These are phyloP conservation scores for Dolichoris vasculosae DNA, from an alignment of 1,140 invertebrate species.

Conservation along the genomic window DNA sequence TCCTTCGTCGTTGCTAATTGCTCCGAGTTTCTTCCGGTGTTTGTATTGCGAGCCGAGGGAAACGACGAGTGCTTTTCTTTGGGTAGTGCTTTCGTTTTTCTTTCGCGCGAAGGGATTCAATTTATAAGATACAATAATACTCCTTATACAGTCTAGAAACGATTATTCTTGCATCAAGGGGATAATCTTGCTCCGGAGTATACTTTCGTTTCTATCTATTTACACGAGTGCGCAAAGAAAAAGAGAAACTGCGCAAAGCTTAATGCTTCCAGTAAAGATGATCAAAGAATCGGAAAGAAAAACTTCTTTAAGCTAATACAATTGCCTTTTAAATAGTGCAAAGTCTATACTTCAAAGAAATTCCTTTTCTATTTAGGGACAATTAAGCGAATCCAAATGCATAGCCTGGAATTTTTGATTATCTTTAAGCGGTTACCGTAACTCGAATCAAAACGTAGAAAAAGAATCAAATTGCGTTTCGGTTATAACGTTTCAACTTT, in stretches of 20 bases:
- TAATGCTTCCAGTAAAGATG: not conserved
- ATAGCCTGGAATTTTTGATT: not conserved
- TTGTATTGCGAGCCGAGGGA: not conserved
- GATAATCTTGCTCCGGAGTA: conserved; percentile 1
- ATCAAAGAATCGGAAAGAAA: not conserved
- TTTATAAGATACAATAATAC: not conserved
- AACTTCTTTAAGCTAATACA: not conserved
- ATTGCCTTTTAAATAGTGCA: conserved; percentile 5
- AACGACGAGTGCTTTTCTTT: not conserved
- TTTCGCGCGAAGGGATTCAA: conserved; percentile 1
- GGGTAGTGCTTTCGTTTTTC: not conserved
- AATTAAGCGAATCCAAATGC: not conserved
- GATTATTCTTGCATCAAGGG: conserved; percentile 16
- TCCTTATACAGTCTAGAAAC: not conserved
- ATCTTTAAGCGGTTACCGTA: not conserved
- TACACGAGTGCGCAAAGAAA: not conserved
- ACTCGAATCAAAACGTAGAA: not conserved
- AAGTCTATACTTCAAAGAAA: not conserved
- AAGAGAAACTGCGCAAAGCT: not conserved
- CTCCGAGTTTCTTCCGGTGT: no score
- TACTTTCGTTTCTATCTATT: not conserved
- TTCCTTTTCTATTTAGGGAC: not conserved
- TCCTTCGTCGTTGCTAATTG: no score
- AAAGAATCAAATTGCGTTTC: not conserved
- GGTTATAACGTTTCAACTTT: no score